Base-by-base conservation (phyloP, 1,140 invertebrate genomes). In the Pinna nobilis region DNA sequence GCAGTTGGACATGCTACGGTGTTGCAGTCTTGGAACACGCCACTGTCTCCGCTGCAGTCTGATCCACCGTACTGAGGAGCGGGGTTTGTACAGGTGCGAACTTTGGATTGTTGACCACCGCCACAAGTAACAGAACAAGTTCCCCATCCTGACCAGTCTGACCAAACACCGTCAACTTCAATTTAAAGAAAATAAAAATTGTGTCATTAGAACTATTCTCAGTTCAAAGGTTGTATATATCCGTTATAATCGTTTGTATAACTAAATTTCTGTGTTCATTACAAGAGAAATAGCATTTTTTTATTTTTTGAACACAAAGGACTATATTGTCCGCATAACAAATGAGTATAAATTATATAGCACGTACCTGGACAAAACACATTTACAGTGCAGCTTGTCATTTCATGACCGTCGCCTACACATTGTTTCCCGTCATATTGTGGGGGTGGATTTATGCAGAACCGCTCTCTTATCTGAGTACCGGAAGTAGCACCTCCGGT, bases 111-210 rank as follows among this genome's bases (percentile, higher is more conserved):
- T 64, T 13, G 32, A 20, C 61, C 61, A n/a, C 25, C 30, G n/a
- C 61, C 61, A 50, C 61, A 64, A 0, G 28, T 49, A 23, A 18
- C n/a, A 32, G 20, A 30, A 18, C 61, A 64, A 32, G 7, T 7
- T 4, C 37, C 39, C 2, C n/a, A 30, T 18, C 11, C 0, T 30
- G 15, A 28, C 61, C 61, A 64, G 4, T 25, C 41, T 6, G 41
- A n/a, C 61, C 61, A 64, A 1, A 13, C 39, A 30, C 61, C 61
- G 20, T 64, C 28, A 44, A 41, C 61, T 64, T 2, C 13, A 55
- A 55, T 2, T 25, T 51, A 18, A 28, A 47, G 44, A 47, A 47
- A 47, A 7, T 18, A 47, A 11, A 47, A 47, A 47, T 18, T 20
- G 20, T 9, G 15, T 47, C 5, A 20, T 15, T 47, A 5, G 20